Percentiles rank a stretch among this genome's conserved stretches.
These are phyloP conservation scores for Semibalanus balanoides DNA, from an alignment of 1,140 invertebrate genomes.

Conservation along the genomic window DNA sequence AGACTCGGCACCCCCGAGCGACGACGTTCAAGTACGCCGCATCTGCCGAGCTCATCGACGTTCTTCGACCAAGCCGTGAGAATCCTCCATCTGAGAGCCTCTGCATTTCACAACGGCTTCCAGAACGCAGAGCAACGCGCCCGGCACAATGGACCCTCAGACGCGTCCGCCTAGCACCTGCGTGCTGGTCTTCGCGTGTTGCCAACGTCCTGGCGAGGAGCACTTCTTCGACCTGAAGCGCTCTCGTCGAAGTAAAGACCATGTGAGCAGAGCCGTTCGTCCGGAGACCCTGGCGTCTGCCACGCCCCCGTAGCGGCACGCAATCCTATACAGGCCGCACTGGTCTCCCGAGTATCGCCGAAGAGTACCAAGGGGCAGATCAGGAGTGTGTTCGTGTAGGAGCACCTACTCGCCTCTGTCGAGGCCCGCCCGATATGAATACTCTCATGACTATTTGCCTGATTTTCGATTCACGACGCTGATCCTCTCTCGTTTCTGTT, in stretches of 20 bases:
- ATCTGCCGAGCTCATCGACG: slow-evolving; percentile 65
- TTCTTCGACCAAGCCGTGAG: slow-evolving; percentile 66
- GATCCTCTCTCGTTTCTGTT: no score
- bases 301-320: no score
- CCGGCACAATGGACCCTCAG: slow-evolving; percentile 18
- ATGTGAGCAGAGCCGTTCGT: neutral
- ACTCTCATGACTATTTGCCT: no score
- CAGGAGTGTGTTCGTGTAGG: no score
- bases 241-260: neutral
- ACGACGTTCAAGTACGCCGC: slow-evolving; percentile 67
- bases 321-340: no score
- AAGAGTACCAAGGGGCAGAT: neutral
- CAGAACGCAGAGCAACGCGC: slow-evolving; percentile 50
- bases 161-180: slow-evolving; percentile 34
- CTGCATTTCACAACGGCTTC: no score
- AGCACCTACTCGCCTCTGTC: no score
- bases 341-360: neutral
- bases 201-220: slow-evolving; percentile 76
- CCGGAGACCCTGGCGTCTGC: no score
- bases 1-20: slow-evolving; percentile 65
- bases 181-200: slow-evolving; percentile 87
- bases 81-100: no score
- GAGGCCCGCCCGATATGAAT: no score
- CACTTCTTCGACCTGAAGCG: slow-evolving; percentile 56
- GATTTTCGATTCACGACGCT: no score